Base-by-base conservation (phyloP, 2,888 invertebrate genomes). In the Mythimna pallens region DNA sequence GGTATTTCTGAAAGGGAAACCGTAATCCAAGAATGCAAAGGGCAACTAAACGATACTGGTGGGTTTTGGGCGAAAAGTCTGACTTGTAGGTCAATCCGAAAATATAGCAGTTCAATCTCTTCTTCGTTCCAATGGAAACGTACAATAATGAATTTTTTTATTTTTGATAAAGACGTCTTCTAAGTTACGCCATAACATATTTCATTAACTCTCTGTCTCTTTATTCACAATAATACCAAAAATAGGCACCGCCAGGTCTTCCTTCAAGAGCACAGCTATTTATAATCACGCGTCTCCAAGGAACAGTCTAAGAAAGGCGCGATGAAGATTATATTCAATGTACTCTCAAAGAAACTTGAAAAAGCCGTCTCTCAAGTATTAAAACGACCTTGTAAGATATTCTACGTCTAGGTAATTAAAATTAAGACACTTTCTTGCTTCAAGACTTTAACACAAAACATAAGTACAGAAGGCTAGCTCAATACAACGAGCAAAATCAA, bases 381-480 rank as follows among this genome's bases (percentile, higher is more conserved):
- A 3, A 73, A 78, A 80, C 55, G 66, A 65, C 73, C 73, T 70
- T 70, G 66, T 65, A 70, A 77, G 66, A 59, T 73, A 69, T 80
- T 64, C 25, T 76, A 67, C 64, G 30, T 67, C 67, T 70, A 67
- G 66, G 61, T 73, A 73, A 80, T 80, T 83, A 80, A 76, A 82
- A 79, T 82, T 82, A 82, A 73, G 77, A 76, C 77, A 78, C 72
- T 74, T 78, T 80, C 83, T 70, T 72, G 61, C 52, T 61, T 7
- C 34, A 40, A 78, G 34, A 81, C 50, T 55, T 25, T 8, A 14
- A 0, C 10, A n/a, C 2, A 34, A 25, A 12, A n/a, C 50, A 6
- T 25, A n/a, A 1, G 0, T 9, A 17, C 75, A 73, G 52, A 52
- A 73, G 58, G 12, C 4, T 1, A 9, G 4, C 3, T 74, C 1